phyloP scores from a whole-genome alignment of 1,140 invertebrate genomes.

The Neomicropteryx cornuta region DNA sequence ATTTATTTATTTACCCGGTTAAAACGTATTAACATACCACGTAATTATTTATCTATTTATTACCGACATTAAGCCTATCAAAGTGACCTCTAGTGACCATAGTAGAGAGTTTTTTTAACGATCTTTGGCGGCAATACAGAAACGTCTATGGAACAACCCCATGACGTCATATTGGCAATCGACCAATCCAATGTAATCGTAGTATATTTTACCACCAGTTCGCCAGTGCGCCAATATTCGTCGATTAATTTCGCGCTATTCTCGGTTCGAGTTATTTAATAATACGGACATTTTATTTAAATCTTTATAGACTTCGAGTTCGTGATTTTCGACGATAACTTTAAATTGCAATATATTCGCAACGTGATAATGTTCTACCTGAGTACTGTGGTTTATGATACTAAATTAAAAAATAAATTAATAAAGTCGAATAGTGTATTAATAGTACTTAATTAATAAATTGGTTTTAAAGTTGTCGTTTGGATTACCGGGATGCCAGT shows the following conservation, averaged over 20 bases:
- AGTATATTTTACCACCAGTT: constrained; percentile 21
- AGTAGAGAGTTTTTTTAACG: no score
- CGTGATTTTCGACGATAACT: constrained; percentile 17
- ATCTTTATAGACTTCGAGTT: background rate
- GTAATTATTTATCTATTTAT: no score
- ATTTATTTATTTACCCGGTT: no score
- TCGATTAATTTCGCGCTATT: constrained; percentile 26
- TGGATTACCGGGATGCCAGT: constrained; percentile 38
- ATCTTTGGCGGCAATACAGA: no score
- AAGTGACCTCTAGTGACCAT: no score
- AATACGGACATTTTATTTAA: constrained; percentile 24
- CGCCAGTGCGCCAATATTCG: background rate
- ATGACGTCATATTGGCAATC: constrained; percentile 38
- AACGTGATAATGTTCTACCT: constrained; percentile 23
- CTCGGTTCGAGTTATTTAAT: constrained; percentile 25
- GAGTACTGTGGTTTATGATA: constrained; percentile 19
- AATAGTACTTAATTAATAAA: background rate
- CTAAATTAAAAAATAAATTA: no score
- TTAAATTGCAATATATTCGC: constrained; percentile 24
- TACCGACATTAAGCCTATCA: no score
- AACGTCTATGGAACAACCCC: no score
- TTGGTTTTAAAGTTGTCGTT: constrained; percentile 20
- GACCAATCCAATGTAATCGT: constrained; percentile 29
- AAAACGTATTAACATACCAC: no score
- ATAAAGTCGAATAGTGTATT: background rate